Evolutionary conservation across 1,140 invertebrate species (phyloP).

Genomic region (Nautilus pompilius): DNA sequence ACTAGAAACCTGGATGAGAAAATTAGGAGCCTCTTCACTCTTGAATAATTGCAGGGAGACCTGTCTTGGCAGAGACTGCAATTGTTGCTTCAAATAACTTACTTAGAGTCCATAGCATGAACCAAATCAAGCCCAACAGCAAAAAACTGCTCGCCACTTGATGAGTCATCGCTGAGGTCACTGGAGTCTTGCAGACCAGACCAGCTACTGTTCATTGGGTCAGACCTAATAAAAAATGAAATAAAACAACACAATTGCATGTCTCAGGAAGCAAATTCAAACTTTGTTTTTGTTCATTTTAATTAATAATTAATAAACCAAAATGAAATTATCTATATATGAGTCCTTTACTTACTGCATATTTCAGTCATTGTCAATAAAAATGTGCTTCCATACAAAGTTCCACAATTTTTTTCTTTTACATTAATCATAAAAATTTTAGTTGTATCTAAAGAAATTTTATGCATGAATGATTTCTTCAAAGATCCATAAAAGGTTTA

Average conservation of each 20-base stretch:
- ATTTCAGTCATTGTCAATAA: no score
- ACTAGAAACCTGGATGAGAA: no score
- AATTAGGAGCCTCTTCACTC: no score
- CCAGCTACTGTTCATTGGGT: conserved; percentile 38
- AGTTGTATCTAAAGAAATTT: background rate
- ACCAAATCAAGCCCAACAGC: conserved; percentile 38
- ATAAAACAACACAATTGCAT: background rate
- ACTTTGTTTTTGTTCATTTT: no score
- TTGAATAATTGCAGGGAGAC: no score
- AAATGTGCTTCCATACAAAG: no score
- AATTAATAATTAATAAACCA: no score
- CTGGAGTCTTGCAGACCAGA: conserved; percentile 44
- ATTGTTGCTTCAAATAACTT: no score
- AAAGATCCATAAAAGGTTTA: background rate
- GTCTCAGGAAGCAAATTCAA: background rate
- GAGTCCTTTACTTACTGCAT: no score
- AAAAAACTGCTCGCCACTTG: conserved; percentile 44
- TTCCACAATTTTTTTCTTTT: background rate
- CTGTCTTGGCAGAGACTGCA: no score
- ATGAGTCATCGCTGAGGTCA: conserved; percentile 47
- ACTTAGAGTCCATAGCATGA: conserved; percentile 40
- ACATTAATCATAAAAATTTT: background rate
- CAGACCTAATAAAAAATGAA: conserved; percentile 18
- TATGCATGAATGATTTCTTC: background rate
- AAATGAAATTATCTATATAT: no score